Evolutionary conservation across 2,797 vertebrate species (phyloP).

Genomic region (Heterohyrax brucei): DNA sequence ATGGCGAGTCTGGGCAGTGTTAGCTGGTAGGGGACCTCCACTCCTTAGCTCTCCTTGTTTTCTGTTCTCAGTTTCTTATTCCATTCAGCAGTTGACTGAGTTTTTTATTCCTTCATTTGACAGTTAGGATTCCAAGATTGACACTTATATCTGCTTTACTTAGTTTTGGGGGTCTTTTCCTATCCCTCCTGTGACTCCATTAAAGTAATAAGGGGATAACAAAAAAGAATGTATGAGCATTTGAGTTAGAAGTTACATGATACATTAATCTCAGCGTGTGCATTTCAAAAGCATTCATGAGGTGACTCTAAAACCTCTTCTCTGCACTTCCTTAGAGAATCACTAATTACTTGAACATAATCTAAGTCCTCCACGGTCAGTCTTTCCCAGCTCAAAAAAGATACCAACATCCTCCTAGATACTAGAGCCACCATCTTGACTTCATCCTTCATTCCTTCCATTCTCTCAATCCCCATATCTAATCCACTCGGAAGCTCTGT

Average conservation of each 20-base stretch:
- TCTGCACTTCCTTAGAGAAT: background rate
- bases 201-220: too few relatives aligned
- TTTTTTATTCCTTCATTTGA: too few relatives aligned
- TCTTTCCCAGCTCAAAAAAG: background rate
- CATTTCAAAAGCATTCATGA: constrained; percentile 23
- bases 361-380: background rate
- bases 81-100: too few relatives aligned
- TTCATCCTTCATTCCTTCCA: constrained; percentile 24
- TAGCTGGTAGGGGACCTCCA: too few relatives aligned
- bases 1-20: too few relatives aligned
- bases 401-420: background rate
- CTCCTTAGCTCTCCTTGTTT: too few relatives aligned
- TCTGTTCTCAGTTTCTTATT: too few relatives aligned
- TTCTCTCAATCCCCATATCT: constrained; percentile 8
- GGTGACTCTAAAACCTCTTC: background rate
- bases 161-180: too few relatives aligned
- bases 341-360: background rate
- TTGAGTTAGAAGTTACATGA: constrained; percentile 20
- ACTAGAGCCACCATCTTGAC: background rate
- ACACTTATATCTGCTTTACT: too few relatives aligned
- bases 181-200: background rate
- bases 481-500: background rate
- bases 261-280: constrained; percentile 10
- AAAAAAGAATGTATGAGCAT: too few relatives aligned
- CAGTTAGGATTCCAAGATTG: too few relatives aligned